Evolutionary conservation across 2,888 invertebrate species (phyloP).

Genomic region (Stenurella melanura): DNA sequence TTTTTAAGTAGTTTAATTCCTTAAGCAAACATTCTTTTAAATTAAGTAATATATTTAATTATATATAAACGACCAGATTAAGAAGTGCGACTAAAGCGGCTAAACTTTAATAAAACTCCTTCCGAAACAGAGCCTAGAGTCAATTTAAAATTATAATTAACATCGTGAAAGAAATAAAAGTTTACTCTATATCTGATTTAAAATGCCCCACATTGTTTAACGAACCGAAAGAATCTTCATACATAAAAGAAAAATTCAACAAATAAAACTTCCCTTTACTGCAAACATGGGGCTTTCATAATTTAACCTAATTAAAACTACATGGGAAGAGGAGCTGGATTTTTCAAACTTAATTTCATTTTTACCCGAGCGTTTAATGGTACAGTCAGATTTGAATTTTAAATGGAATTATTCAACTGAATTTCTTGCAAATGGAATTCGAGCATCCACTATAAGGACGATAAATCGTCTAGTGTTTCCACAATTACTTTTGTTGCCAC

Average conservation of each 20-base stretch:
- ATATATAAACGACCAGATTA: not conserved
- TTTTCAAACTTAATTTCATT: conserved; percentile 28
- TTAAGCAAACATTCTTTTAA: too few species aligned
- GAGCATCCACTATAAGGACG: too few species aligned
- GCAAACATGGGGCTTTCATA: conserved; percentile 17
- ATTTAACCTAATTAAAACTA: conserved; percentile 23
- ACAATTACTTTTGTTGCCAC: too few species aligned
- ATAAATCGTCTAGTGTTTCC: too few species aligned
- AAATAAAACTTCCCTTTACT: conserved; percentile 1
- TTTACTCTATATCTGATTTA: conserved; percentile 35
- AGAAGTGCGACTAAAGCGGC: conserved; percentile 4
- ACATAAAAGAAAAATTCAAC: conserved; percentile 28
- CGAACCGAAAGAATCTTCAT: conserved; percentile 28
- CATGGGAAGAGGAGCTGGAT: conserved; percentile 8
- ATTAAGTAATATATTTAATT: too few species aligned
- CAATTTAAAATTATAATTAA: conserved; percentile 41
- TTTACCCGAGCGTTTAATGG: not conserved
- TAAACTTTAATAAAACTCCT: conserved; percentile 26
- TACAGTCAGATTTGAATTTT: not conserved
- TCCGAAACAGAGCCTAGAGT: conserved; percentile 14
- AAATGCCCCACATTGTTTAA: conserved; percentile 27
- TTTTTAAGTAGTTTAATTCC: too few species aligned
- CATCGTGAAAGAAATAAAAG: conserved; percentile 25
- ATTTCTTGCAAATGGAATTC: too few species aligned
- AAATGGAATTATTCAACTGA: not conserved